Conservation (phyloP, 2,797 vertebrate genomes). For the Anableps anableps region DNA sequence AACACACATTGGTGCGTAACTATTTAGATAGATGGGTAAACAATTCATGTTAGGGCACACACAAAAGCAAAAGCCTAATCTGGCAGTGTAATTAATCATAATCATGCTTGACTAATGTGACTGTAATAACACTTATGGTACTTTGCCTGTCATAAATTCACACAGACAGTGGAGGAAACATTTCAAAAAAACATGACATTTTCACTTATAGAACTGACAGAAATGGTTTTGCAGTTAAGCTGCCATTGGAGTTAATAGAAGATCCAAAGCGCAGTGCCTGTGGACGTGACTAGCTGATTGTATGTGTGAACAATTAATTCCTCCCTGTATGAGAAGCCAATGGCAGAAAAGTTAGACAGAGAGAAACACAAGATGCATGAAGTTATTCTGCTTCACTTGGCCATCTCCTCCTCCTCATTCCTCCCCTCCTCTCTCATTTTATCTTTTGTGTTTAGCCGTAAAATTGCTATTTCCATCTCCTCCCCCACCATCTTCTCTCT, state of each 20-base stretch:
- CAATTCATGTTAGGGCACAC: constrained; percentile 27
- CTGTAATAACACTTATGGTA: constrained; percentile 24
- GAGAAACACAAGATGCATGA: constrained; percentile 58
- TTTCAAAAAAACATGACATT: constrained; percentile 20
- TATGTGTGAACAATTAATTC: constrained; percentile 28
- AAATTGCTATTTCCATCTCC: constrained; percentile 60
- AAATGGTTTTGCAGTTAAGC: constrained; percentile 9
- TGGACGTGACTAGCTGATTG: constrained; percentile 14
- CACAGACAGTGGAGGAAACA: constrained; percentile 25
- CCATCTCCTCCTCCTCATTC: constrained; percentile 37
- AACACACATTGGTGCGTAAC: constrained; percentile 42
- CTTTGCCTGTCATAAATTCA: constrained; percentile 34
- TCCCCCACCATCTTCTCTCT: constrained; percentile 57
- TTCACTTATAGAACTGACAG: constrained; percentile 25
- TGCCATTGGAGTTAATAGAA: constrained; percentile 29
- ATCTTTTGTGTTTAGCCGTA: constrained; percentile 55
- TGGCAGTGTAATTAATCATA: constrained; percentile 22
- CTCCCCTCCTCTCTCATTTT: constrained; percentile 32
- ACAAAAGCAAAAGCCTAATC: constrained; percentile 24
- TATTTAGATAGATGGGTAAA: constrained; percentile 32
- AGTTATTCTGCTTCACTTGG: constrained; percentile 51
- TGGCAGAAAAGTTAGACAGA: constrained; percentile 43
- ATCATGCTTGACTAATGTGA: constrained; percentile 42
- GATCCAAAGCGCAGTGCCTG: constrained; percentile 11
- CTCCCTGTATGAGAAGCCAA: constrained; percentile 18